Evolutionary conservation across 2,888 invertebrate genomes (phyloP).

Genomic region (Eueremaeus valkanovi): DNA sequence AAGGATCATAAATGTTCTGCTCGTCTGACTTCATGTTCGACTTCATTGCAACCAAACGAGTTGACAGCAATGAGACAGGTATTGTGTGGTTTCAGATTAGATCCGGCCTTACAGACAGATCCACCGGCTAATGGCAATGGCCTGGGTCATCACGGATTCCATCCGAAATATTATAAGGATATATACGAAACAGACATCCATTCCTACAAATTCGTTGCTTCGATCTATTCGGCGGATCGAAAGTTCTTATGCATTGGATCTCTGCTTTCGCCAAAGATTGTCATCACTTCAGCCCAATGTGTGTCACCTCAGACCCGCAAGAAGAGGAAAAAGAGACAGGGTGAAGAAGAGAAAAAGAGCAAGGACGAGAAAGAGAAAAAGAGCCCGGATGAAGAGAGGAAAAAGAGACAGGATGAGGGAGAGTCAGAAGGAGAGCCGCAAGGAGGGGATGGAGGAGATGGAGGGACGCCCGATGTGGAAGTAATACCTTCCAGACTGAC

Average conservation of each 20-base stretch:
- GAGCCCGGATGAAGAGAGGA: too few relatives aligned
- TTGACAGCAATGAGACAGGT: conserved; percentile 32
- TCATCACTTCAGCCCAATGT: conserved; percentile 39
- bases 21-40: conserved; percentile 35
- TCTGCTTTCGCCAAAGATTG: conserved; percentile 36
- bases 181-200: conserved; percentile 24
- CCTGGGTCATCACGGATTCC: background rate
- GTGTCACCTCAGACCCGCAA: background rate
- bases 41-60: background rate
- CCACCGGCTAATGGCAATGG: background rate
- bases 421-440: background rate
- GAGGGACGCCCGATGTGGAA: background rate
- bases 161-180: conserved; percentile 15
- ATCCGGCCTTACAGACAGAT: conserved; percentile 21
- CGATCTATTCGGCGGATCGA: conserved; percentile 36
- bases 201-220: conserved; percentile 32
- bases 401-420: background rate
- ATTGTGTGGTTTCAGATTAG: conserved; percentile 35
- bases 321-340: background rate
- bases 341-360: background rate
- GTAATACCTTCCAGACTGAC: background rate
- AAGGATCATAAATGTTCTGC: conserved; percentile 33
- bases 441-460: background rate
- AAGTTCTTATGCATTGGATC: conserved; percentile 34
- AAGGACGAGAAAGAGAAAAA: background rate